phyloP scores from a whole-genome alignment of 2,113 vertebrate species.

The Hippopotamus amphibius region DNA sequence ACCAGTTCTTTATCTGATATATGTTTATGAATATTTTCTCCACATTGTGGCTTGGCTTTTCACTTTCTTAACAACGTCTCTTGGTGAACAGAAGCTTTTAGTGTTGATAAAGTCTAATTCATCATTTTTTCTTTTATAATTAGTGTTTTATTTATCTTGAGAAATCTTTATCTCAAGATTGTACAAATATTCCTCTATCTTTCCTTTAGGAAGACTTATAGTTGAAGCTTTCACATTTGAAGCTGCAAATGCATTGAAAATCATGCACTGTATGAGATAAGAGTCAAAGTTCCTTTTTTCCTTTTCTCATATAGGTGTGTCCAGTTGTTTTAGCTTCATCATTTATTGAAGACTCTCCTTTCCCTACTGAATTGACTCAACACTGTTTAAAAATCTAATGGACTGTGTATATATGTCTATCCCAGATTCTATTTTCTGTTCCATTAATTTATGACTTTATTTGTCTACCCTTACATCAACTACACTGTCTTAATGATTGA shows the following conservation, averaged over 20 bases:
- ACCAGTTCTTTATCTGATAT: background rate
- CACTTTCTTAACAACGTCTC: background rate
- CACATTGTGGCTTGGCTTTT: background rate
- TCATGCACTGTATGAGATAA: background rate
- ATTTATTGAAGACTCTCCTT: background rate
- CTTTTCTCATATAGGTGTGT: background rate
- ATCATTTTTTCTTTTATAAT: background rate
- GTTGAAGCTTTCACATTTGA: background rate
- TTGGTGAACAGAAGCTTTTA: background rate
- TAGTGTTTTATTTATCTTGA: background rate
- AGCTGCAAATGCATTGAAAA: background rate
- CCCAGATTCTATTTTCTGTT: background rate
- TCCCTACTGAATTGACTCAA: background rate
- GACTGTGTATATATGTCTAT: background rate
- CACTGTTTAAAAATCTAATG: background rate
- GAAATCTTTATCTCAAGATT: background rate
- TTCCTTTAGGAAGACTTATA: background rate
- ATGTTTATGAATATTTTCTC: background rate
- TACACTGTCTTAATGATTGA: background rate
- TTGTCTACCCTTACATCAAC: background rate
- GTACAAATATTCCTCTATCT: background rate
- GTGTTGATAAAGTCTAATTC: background rate
- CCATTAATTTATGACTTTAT: background rate
- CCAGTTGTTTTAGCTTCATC: background rate
- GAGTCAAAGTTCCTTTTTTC: background rate